These are phyloP conservation scores for Meriones psammophilus DNA, from an alignment of 2,797 vertebrate species.

Conservation along the genomic window DNA sequence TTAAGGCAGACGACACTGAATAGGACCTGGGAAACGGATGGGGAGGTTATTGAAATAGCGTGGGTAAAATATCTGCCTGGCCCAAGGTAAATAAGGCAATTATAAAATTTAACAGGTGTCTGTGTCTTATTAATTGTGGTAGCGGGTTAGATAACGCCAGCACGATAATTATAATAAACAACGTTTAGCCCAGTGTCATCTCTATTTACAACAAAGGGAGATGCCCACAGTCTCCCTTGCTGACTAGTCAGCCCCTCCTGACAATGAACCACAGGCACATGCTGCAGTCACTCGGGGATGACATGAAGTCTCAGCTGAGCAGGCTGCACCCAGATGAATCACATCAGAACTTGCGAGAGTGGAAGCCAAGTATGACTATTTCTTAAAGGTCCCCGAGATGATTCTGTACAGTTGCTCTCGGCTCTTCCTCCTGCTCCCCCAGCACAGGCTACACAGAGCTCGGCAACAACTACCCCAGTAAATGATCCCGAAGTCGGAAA, in stretches of 20 bases:
- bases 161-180: too few species aligned
- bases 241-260: not conserved
- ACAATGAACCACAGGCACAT: not conserved
- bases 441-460: not conserved
- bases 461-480: not conserved
- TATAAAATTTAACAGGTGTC: too few species aligned
- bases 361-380: not conserved
- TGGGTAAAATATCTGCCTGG: too few species aligned
- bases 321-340: not conserved
- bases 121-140: too few species aligned
- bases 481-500: not conserved
- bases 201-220: too few species aligned
- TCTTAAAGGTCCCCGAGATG: not conserved
- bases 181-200: too few species aligned
- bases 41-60: too few species aligned
- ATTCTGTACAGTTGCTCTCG: not conserved
- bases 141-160: too few species aligned
- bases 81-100: too few species aligned
- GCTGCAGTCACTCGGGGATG: not conserved
- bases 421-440: not conserved
- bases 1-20: too few species aligned
- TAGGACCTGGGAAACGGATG: too few species aligned
- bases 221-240: not conserved
- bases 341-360: not conserved
- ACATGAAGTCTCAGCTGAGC: not conserved